phyloP scores from a whole-genome alignment of 2,888 invertebrate genomes.

The Pristionchus maxplancki region DNA sequence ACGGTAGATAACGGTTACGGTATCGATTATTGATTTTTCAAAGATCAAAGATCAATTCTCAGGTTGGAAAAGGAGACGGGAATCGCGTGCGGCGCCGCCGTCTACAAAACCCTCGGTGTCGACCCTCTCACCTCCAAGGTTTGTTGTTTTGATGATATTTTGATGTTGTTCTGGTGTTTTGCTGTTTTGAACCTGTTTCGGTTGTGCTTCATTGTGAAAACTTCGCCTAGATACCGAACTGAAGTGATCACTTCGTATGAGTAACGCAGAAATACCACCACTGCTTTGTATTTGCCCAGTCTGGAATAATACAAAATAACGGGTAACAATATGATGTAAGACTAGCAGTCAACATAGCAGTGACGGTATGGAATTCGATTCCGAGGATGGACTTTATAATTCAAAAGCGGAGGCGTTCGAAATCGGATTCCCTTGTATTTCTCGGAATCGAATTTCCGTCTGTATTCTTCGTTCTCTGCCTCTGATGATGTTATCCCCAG shows the following conservation, averaged over 20 bases:
- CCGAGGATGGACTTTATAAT: neutral
- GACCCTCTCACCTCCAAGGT: conserved; percentile 75
- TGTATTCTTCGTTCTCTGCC: neutral
- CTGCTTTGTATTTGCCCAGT: no score
- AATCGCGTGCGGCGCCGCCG: conserved; percentile 76
- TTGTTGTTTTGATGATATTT: neutral
- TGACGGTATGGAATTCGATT: neutral
- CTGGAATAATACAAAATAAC: no score
- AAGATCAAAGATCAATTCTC: conserved; percentile 55
- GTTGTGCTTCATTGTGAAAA: neutral
- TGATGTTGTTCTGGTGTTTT: neutral
- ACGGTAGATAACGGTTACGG: neutral
- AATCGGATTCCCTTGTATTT: neutral
- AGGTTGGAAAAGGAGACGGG: conserved; percentile 78
- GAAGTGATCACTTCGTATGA: no score
- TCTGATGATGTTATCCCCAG: neutral
- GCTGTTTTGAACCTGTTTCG: neutral
- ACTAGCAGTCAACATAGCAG: no score
- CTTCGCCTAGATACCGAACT: neutral
- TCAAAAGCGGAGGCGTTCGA: neutral
- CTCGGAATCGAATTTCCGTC: neutral
- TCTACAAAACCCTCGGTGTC: conserved; percentile 78
- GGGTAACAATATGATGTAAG: no score
- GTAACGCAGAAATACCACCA: no score
- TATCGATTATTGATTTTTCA: neutral